A percentile compares a stretch with the other conserved stretches of the same genome.
phyloP scores from a whole-genome alignment of 1,140 invertebrate genomes.

The Caerostris darwini region DNA sequence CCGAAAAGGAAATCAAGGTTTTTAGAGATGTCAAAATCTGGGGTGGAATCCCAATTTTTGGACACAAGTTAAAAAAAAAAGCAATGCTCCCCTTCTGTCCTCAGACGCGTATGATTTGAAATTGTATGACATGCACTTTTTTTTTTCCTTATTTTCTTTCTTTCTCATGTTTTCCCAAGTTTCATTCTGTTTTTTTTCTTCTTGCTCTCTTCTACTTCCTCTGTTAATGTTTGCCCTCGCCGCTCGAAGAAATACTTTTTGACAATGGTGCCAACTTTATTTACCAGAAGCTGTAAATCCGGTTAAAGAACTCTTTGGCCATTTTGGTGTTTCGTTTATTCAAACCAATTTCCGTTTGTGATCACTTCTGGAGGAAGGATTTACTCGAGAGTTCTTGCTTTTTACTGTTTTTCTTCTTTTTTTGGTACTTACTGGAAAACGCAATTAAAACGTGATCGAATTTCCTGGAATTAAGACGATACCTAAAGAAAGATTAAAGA shows the following conservation, averaged over 20 bases:
- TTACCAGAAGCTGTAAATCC: neutral
- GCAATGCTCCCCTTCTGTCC: neutral
- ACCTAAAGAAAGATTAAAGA: no score
- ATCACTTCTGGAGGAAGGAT: neutral
- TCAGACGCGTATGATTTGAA: constrained; percentile 33
- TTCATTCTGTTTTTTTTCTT: neutral
- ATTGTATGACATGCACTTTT: neutral
- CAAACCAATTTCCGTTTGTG: neutral
- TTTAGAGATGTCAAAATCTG: neutral
- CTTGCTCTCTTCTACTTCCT: no score
- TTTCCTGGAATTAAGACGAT: neutral
- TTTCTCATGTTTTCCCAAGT: neutral
- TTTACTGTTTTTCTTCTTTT: neutral
- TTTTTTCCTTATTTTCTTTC: neutral
- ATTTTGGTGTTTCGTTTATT: neutral
- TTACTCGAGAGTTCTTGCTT: neutral
- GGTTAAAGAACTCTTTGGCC: neutral
- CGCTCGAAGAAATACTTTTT: neutral
- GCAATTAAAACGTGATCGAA: neutral
- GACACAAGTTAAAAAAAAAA: constrained; percentile 8
- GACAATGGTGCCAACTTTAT: neutral
- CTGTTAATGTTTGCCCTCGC: neutral
- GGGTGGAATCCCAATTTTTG: neutral
- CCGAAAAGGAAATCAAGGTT: neutral
- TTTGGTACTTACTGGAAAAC: neutral